phyloP scores from a whole-genome alignment of 2,113 vertebrate species.

The Megaptera novaeangliae region DNA sequence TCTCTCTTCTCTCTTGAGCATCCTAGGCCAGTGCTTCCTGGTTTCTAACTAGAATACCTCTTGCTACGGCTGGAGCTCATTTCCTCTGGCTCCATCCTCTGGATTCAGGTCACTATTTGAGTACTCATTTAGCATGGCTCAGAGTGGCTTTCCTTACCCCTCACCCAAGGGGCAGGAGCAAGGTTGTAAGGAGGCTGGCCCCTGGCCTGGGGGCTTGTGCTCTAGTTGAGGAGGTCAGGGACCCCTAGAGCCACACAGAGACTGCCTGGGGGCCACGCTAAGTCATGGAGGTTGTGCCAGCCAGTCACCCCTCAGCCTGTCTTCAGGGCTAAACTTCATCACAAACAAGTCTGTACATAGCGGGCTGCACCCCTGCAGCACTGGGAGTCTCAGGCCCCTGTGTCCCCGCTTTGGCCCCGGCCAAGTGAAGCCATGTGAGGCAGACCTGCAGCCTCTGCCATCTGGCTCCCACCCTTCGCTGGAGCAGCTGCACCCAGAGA shows the following conservation, averaged over 20 bases:
- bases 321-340: background rate
- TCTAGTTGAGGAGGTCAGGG: background rate
- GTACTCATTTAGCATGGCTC: constrained; percentile 47
- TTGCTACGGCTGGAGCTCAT: background rate
- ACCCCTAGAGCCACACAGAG: background rate
- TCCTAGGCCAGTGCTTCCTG: background rate
- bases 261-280: background rate
- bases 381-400: background rate
- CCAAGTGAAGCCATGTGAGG: background rate
- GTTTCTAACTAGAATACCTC: background rate
- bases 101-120: background rate
- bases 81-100: background rate
- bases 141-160: constrained; percentile 26
- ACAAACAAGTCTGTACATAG: background rate
- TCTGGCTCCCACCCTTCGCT: background rate
- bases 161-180: background rate
- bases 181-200: background rate
- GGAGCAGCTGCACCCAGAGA: background rate
- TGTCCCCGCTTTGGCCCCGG: background rate
- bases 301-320: background rate
- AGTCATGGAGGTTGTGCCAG: background rate
- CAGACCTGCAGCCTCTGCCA: background rate
- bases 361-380: rapidly evolving
- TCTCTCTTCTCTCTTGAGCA: background rate
- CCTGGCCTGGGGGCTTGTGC: background rate